Conservation (phyloP, 1,140 invertebrate genomes). For the Pseudoatta argentina region DNA sequence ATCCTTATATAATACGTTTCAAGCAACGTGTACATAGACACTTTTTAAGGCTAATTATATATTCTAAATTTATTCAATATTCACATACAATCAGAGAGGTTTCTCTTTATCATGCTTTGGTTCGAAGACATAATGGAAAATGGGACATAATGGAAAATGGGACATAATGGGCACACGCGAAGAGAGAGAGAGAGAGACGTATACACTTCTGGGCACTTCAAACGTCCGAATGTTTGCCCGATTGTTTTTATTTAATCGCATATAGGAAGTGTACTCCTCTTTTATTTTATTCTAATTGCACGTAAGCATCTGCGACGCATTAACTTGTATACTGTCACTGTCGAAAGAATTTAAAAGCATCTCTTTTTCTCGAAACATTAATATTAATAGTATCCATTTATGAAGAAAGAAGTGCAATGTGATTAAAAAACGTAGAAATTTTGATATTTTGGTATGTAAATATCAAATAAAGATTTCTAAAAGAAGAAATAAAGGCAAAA, state of each 20-base stretch:
- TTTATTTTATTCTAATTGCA: conserved; percentile 8
- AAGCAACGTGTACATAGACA: conserved; percentile 59
- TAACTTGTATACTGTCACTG: neutral
- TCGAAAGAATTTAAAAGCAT: conserved; percentile 29
- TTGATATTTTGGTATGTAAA: neutral
- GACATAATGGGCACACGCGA: conserved; percentile 1
- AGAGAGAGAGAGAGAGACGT: conserved; percentile 20
- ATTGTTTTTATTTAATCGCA: neutral
- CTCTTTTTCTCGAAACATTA: conserved; percentile 15
- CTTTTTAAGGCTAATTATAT: conserved; percentile 55
- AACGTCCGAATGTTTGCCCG: conserved; percentile 16
- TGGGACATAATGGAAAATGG: conserved; percentile 23
- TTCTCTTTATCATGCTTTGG: conserved; percentile 52
- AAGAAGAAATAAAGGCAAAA: conserved; percentile 10
- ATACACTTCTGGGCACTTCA: neutral
- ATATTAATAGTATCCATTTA: neutral
- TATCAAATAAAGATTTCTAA: conserved; percentile 11
- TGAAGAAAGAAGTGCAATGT: neutral
- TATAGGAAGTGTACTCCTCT: neutral
- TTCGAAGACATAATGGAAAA: conserved; percentile 45
- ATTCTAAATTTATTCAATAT: conserved; percentile 68
- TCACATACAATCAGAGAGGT: conserved; percentile 59
- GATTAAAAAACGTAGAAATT: neutral
- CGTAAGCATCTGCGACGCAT: neutral
- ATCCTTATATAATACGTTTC: conserved; percentile 66